These are phyloP conservation scores for Gryllus longicercus DNA, from an alignment of 2,888 invertebrate species.

Conservation along the genomic window DNA sequence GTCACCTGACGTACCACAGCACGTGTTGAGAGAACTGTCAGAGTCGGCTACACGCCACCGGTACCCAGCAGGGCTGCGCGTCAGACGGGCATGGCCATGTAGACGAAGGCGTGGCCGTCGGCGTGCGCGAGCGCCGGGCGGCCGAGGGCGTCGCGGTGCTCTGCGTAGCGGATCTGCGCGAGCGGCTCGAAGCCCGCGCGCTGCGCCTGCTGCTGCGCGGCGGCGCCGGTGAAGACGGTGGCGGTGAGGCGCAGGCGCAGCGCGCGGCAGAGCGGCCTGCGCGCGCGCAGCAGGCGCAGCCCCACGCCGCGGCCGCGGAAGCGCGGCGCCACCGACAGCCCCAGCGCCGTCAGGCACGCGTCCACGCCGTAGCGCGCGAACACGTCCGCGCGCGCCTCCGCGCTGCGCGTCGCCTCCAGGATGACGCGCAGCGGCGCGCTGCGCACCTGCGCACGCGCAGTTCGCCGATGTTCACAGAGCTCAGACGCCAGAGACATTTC, in stretches of 20 bases:
- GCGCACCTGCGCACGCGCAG: background rate
- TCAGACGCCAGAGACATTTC: too few species aligned
- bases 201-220: conserved; percentile 30
- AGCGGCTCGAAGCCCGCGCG: conserved; percentile 31
- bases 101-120: too few species aligned
- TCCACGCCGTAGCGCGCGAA: conserved; percentile 49
- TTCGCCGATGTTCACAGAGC: too few species aligned
- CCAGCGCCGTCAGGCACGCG: conserved; percentile 51
- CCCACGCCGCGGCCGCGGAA: conserved; percentile 52
- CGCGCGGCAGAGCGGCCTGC: conserved; percentile 42
- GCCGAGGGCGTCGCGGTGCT: too few species aligned
- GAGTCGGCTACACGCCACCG: too few species aligned
- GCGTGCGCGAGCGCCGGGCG: too few species aligned
- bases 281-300: conserved; percentile 48
- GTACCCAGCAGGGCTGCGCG: too few species aligned
- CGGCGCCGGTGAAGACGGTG: conserved; percentile 32
- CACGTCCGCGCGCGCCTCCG: conserved; percentile 43
- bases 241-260: conserved; percentile 29
- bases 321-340: conserved; percentile 50
- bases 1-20: too few species aligned
- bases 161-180: background rate
- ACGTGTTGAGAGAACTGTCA: too few species aligned
- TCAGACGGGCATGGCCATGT: too few species aligned
- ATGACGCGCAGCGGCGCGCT: background rate
- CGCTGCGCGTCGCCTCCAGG: too few species aligned